Evolutionary conservation across 2,797 vertebrate species (phyloP).

Genomic region (Miichthys miiuy): DNA sequence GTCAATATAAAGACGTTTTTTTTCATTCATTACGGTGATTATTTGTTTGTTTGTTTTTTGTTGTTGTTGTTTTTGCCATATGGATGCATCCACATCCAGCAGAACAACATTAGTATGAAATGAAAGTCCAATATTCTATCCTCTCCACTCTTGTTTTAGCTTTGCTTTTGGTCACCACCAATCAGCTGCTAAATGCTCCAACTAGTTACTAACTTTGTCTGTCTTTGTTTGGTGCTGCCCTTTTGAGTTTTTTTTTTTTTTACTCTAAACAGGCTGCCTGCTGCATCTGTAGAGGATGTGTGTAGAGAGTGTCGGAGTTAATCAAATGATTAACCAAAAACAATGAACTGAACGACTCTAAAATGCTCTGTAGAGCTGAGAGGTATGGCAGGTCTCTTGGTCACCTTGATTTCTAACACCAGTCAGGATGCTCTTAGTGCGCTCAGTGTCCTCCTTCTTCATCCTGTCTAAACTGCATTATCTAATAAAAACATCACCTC

Average conservation of each 20-base stretch:
- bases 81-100: background rate
- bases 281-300: background rate
- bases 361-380: constrained; percentile 1
- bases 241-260: background rate
- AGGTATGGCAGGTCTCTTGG: background rate
- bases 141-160: background rate
- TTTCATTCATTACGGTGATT: background rate
- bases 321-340: background rate
- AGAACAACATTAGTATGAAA: background rate
- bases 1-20: background rate
- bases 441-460: background rate
- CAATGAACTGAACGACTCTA: background rate
- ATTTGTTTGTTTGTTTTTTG: too few relatives aligned
- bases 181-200: background rate
- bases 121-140: background rate
- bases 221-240: background rate
- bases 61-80: background rate
- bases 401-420: constrained; percentile 7
- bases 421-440: constrained; percentile 37
- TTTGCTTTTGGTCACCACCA: background rate
- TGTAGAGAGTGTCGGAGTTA: background rate
- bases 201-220: background rate
- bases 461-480: constrained; percentile 16
- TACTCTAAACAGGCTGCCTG: background rate
- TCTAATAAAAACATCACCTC: constrained; percentile 40